Base-by-base conservation (phyloP, 2,113 vertebrate genomes). In the Cryptoleucopteryx plumbea region DNA sequence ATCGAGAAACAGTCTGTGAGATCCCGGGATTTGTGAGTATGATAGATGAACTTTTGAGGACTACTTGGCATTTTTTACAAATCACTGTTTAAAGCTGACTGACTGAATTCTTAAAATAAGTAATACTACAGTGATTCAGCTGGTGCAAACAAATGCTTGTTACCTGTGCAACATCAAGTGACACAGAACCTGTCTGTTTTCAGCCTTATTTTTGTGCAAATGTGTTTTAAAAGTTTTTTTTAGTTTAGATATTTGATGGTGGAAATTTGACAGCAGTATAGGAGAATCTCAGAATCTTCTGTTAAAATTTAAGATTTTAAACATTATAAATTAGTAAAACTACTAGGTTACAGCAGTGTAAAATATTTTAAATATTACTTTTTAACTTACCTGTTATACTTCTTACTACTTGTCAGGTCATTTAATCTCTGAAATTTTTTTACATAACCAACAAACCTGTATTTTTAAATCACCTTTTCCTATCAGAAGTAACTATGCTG, bases 1-100 rank as follows among this genome's bases (percentile, higher is more conserved):
- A 96, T 78, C 97, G 99, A 56, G 99, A 99, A 97, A 99, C 99
- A 32, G 99, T 99, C 4, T 99, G 99, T 98, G 99, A 99, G 97
- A 99, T 99, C 97, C 99, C 99, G 15, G 99, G 99, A 98, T 98
- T 98, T 97, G 99, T 99, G 97, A 99, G 99, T 99, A 98, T 88
- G 55, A 93, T 75, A 77, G 23, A 72, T 77, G 20, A 62, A 63
- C 38, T 91, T 81, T 84, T 23, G n/a, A 91, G 25, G 48, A 40
- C 68, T 96, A 45, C 29, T 73, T 95, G 26, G 31, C 36, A 21
- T 48, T 88, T 93, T 85, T 90, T 34, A 40, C 14, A 80, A 47
- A 68, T 68, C 25, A 14, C 21, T 82, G 19, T 75, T 75, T 65
- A 58, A 77, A 70, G 58, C 27, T 82, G 25, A 53, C n/a, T 80